These are phyloP conservation scores for Plecturocebus donacophilus DNA, from an alignment of 2,113 vertebrate species.

Conservation along the genomic window DNA sequence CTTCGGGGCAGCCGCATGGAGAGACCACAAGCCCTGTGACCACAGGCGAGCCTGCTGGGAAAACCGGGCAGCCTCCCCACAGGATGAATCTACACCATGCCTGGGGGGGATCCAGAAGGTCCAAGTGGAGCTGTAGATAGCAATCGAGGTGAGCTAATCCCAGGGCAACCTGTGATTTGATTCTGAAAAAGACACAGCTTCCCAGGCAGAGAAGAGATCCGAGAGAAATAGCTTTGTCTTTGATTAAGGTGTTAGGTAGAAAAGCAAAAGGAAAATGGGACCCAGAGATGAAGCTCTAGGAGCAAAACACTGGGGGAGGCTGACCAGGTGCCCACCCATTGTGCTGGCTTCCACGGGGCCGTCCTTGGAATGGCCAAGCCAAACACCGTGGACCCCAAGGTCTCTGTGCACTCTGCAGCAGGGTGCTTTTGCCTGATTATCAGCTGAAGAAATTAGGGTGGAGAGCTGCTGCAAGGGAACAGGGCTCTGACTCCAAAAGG, in stretches of 20 bases:
- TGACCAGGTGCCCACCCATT: neutral
- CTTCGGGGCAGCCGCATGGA: neutral
- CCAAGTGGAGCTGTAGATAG: neutral
- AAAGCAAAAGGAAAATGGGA: neutral
- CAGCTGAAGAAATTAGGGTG: neutral
- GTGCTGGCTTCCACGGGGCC: neutral
- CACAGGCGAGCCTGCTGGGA: neutral
- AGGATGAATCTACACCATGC: rapidly evolving
- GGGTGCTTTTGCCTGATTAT: neutral
- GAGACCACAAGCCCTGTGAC: neutral
- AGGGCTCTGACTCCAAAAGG: neutral
- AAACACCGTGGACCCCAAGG: neutral
- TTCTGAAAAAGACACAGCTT: constrained; percentile 22
- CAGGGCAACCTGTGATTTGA: neutral
- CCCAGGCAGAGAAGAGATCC: neutral
- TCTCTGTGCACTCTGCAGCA: neutral
- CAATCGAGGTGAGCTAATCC: neutral
- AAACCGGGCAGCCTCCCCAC: neutral
- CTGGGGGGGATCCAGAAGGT: neutral
- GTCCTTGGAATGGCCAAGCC: neutral
- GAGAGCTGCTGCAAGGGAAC: neutral
- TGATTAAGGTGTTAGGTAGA: neutral
- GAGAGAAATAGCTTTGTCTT: neutral
- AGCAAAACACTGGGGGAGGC: neutral
- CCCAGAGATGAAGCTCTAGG: neutral